Conservation (phyloP, 2,113 vertebrate species). For the Laticauda colubrina region DNA sequence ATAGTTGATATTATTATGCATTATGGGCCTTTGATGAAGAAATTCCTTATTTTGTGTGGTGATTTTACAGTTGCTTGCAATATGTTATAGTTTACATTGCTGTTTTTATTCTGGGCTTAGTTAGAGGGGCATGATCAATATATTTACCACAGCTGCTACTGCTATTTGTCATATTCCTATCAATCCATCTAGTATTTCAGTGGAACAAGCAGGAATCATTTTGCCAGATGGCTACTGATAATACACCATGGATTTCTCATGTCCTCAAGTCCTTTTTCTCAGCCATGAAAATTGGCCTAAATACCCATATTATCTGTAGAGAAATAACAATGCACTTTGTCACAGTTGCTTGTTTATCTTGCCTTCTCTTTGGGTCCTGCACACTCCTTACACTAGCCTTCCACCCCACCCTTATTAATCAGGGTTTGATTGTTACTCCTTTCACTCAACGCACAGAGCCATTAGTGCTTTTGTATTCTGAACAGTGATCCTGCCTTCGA, state of each 20-base stretch:
- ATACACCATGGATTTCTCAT: not conserved
- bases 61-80: not conserved
- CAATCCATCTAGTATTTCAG: not conserved
- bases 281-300: constrained; percentile 1
- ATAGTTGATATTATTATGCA: not conserved
- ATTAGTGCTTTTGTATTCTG: constrained; percentile 62
- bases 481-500: constrained; percentile 53
- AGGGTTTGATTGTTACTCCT: constrained; percentile 14
- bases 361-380: constrained; percentile 44
- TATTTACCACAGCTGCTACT: not conserved
- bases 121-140: not conserved
- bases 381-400: constrained; percentile 38
- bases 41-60: not conserved
- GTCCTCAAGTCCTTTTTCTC: not conserved
- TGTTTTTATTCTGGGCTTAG: not conserved
- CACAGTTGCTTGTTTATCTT: constrained; percentile 43
- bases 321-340: constrained; percentile 55
- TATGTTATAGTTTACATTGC: not conserved
- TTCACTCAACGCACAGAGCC: constrained; percentile 46
- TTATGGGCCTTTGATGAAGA: not conserved
- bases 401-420: constrained; percentile 48
- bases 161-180: not conserved
- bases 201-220: not conserved
- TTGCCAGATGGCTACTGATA: not conserved
- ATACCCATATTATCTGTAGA: constrained; percentile 27